These are phyloP conservation scores for Syngnathus scovelli DNA, from an alignment of 2,113 vertebrate species.

Conservation along the genomic window DNA sequence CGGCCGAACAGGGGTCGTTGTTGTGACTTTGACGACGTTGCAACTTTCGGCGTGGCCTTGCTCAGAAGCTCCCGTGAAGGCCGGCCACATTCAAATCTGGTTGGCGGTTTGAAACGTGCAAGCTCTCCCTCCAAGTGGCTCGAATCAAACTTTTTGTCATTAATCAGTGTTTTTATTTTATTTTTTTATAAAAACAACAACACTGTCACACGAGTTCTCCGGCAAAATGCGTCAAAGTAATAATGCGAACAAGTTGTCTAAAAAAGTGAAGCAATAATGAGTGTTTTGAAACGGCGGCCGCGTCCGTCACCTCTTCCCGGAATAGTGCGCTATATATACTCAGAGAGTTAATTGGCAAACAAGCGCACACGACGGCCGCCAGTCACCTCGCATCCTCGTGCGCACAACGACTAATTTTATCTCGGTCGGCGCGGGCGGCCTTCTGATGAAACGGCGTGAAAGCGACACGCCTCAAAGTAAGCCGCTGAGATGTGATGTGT, in stretches of 20 bases:
- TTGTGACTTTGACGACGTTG: background rate
- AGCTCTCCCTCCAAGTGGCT: background rate
- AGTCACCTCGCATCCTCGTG: slow-evolving; percentile 42
- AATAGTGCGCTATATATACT: slow-evolving; percentile 50
- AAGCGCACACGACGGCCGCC: slow-evolving; percentile 40
- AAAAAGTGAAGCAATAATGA: background rate
- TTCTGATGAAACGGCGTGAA: slow-evolving; percentile 60
- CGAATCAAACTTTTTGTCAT: background rate
- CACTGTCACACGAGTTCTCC: background rate
- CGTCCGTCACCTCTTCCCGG: slow-evolving; percentile 42
- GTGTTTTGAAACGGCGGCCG: slow-evolving; percentile 24
- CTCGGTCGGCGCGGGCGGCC: slow-evolving; percentile 21
- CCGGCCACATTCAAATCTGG: too few relatives aligned
- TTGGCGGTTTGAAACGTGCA: background rate
- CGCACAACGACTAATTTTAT: slow-evolving; percentile 43
- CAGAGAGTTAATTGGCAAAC: slow-evolving; percentile 54
- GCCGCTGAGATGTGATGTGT: slow-evolving; percentile 28
- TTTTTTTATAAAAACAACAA: background rate
- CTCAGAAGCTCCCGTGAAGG: too few relatives aligned
- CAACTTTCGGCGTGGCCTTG: background rate
- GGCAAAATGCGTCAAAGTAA: background rate
- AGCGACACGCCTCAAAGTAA: slow-evolving; percentile 36
- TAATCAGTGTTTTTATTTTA: background rate
- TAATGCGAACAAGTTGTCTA: background rate
- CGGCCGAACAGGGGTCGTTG: background rate